Conservation (phyloP, 2,113 vertebrate species). For the Cephalopterus ornatus region DNA sequence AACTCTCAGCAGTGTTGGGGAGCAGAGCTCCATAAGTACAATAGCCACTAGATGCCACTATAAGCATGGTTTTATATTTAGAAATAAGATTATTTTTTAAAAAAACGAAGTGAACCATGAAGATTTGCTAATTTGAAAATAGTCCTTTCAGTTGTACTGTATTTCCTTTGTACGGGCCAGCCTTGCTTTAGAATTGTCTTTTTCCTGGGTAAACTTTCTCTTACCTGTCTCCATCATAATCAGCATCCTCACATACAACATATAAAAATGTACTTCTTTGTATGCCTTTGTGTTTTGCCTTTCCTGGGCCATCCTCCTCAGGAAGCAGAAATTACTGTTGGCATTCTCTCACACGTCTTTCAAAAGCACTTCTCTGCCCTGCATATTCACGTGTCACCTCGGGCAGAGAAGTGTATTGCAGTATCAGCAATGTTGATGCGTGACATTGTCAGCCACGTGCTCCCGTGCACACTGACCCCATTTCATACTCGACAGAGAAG, state of each 20-base stretch:
- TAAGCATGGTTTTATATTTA: constrained; percentile 44
- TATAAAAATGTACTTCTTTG: not conserved
- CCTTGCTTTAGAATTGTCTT: not conserved
- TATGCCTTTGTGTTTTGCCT: not conserved
- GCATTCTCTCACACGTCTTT: not conserved
- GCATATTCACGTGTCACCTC: not conserved
- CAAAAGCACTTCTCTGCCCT: not conserved
- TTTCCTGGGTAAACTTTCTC: not conserved
- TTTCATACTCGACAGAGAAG: not conserved
- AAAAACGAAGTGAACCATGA: not conserved
- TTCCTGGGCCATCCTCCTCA: not conserved
- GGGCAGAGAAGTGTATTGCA: not conserved
- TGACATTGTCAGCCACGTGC: not conserved
- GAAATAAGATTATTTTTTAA: not conserved
- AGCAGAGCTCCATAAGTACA: not conserved
- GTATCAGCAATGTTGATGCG: not conserved
- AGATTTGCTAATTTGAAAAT: not conserved
- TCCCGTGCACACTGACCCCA: not conserved
- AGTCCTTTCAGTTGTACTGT: not conserved
- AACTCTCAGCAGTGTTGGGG: fast-evolving
- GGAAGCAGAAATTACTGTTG: not conserved
- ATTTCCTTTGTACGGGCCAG: not conserved
- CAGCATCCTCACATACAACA: not conserved
- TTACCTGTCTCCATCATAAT: not conserved
- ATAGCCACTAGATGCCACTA: constrained; percentile 72